These are phyloP conservation scores for Lamproptera curius DNA, from an alignment of 2,888 invertebrate species.

Conservation along the genomic window DNA sequence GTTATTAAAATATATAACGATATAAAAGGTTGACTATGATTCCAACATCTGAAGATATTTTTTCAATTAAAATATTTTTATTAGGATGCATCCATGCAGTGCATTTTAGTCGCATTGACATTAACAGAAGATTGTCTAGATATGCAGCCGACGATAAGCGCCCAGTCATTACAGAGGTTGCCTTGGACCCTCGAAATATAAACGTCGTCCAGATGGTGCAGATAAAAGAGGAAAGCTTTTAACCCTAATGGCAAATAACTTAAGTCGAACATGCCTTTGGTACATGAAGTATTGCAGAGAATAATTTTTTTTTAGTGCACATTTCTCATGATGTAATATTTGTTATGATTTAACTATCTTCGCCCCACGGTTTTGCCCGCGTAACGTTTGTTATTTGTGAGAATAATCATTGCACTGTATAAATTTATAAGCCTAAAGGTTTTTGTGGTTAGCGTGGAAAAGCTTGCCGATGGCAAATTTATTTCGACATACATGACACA, in stretches of 20 bases:
- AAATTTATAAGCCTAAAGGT: too few relatives aligned
- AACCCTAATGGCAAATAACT: slow-evolving; percentile 72
- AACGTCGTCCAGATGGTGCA: slow-evolving; percentile 74
- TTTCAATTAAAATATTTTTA: not conserved
- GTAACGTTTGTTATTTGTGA: too few relatives aligned
- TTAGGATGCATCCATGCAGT: too few relatives aligned
- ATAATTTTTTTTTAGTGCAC: not conserved
- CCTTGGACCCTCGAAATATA: slow-evolving; percentile 72
- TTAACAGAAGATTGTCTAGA: slow-evolving; percentile 55
- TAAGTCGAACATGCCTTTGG: slow-evolving; percentile 37
- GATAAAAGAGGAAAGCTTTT: slow-evolving; percentile 71
- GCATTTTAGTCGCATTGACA: slow-evolving; percentile 23
- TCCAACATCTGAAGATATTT: not conserved
- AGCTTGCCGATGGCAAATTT: too few relatives aligned
- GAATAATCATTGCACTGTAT: too few relatives aligned
- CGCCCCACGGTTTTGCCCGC: too few relatives aligned
- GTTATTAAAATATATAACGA: not conserved
- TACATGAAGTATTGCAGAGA: not conserved
- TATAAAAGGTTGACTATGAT: not conserved
- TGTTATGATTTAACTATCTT: too few relatives aligned
- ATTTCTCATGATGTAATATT: too few relatives aligned
- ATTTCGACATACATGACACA: too few relatives aligned
- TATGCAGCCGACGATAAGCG: slow-evolving; percentile 67
- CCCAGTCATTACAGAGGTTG: slow-evolving; percentile 72
- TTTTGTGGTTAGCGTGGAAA: too few relatives aligned